A percentile compares a stretch with the other conserved stretches of the same genome.
Evolutionary conservation across 2,888 invertebrate genomes (phyloP).

Genomic region (Isoperla grammatica): DNA sequence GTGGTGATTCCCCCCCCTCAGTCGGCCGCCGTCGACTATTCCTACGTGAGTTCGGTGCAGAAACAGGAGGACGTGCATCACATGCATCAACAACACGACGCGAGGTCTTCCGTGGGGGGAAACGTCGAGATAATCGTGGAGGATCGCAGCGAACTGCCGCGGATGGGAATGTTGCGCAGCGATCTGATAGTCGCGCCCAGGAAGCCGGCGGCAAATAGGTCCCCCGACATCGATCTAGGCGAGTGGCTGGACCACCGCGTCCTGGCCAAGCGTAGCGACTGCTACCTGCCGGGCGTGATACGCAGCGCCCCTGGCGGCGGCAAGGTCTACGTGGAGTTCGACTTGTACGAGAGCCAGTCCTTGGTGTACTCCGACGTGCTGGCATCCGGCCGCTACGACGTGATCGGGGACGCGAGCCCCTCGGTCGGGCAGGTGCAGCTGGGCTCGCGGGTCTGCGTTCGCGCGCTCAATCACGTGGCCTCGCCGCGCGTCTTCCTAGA

Average conservation of each 20-base stretch:
- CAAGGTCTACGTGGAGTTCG: conserved; percentile 76
- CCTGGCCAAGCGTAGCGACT: conserved; percentile 75
- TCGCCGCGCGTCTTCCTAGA: conserved; percentile 67
- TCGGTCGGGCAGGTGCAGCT: conserved; percentile 72
- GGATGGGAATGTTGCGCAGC: conserved; percentile 9
- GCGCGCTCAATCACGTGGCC: conserved; percentile 46
- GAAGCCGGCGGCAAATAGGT: conserved; percentile 5
- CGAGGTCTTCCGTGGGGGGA: conserved; percentile 18
- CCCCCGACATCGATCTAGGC: conserved; percentile 66
- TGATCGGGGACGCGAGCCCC: conserved; percentile 91
- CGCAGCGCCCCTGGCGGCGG: conserved; percentile 55
- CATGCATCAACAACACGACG: conserved; percentile 21
- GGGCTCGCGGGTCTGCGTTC: conserved; percentile 73
- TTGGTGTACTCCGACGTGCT: conserved; percentile 59
- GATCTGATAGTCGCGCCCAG: conserved; percentile 15
- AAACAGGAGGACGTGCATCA: conserved; percentile 19
- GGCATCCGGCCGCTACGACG: conserved; percentile 72
- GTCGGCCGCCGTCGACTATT: conserved; percentile 55
- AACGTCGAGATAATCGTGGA: conserved; percentile 18
- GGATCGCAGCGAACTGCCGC: conserved; percentile 4
- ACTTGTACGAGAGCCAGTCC: conserved; percentile 64
- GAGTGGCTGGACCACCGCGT: conserved; percentile 94
- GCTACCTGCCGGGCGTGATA: conserved; percentile 85
- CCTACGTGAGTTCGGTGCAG: conserved; percentile 39
- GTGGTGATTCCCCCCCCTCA: conserved; percentile 49